Conservation (phyloP, 1,140 invertebrate genomes). For the Drosophila mojavensis region DNA sequence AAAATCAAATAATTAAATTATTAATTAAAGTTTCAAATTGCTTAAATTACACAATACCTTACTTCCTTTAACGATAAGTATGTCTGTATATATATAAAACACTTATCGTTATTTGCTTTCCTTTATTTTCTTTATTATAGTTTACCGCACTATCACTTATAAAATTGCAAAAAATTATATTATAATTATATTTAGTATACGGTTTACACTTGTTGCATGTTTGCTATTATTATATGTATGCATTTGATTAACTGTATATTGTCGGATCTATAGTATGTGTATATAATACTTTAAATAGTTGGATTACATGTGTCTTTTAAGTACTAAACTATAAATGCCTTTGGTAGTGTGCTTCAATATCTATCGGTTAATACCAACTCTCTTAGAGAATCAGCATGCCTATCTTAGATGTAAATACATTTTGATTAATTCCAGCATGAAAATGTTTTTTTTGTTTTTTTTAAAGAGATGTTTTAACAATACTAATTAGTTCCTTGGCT, state of each 20-base stretch:
- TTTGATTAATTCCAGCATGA: slow-evolving; percentile 50
- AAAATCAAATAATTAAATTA: no score
- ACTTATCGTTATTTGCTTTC: slow-evolving; percentile 3
- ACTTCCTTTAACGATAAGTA: no score
- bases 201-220: slow-evolving; percentile 28
- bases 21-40: no score
- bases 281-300: slow-evolving; percentile 49
- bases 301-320: slow-evolving; percentile 31
- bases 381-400: slow-evolving; percentile 53
- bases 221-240: slow-evolving; percentile 24
- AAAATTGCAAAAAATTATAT: slow-evolving; percentile 75
- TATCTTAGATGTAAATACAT: slow-evolving; percentile 32
- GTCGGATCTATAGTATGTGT: slow-evolving; percentile 67
- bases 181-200: slow-evolving; percentile 30
- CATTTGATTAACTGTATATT: slow-evolving; percentile 77
- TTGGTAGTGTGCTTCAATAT: slow-evolving; percentile 56
- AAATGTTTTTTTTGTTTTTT: background rate
- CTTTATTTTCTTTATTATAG: slow-evolving; percentile 48
- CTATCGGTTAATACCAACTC: slow-evolving; percentile 19
- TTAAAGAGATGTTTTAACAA: slow-evolving; percentile 25
- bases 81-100: background rate
- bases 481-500: slow-evolving; percentile 40
- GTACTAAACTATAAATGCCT: slow-evolving; percentile 55
- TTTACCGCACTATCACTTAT: slow-evolving; percentile 69
- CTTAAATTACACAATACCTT: no score